These are phyloP conservation scores for Dynastes tityus DNA, from an alignment of 2,888 invertebrate species.

Conservation along the genomic window DNA sequence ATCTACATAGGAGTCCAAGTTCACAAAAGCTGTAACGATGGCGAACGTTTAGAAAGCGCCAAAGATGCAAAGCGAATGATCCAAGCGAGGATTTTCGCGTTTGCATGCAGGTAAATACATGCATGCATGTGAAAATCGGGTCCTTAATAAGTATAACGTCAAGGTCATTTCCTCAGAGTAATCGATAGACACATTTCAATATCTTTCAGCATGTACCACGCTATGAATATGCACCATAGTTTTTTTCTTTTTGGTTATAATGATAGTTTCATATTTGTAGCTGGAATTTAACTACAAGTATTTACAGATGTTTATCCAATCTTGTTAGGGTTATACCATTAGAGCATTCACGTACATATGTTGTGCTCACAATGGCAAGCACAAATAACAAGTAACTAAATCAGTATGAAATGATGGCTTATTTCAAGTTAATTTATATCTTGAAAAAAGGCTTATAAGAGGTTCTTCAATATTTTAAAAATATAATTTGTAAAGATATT, in stretches of 20 bases:
- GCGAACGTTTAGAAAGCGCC: background rate
- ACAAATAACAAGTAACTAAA: too few species aligned
- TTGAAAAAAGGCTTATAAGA: too few species aligned
- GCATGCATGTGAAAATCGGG: background rate
- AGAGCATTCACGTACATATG: too few species aligned
- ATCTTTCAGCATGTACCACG: background rate
- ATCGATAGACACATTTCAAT: constrained; percentile 13
- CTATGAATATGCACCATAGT: background rate
- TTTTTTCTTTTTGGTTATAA: background rate
- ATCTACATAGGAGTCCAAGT: background rate
- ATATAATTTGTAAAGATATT: too few species aligned
- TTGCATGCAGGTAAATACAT: background rate
- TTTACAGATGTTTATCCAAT: background rate
- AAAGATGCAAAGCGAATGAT: background rate
- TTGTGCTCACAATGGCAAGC: too few species aligned
- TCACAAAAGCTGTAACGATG: background rate
- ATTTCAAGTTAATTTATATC: too few species aligned
- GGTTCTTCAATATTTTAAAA: too few species aligned
- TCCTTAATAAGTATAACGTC: background rate
- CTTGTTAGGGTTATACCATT: background rate
- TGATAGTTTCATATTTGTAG: constrained; percentile 7
- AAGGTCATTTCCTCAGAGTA: background rate
- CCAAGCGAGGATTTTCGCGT: background rate
- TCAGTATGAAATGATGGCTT: too few species aligned
- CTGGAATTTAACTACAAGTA: background rate